Evolutionary conservation across 2,888 invertebrate species (phyloP), one percentile per base, ranked within the genome.

Genomic region (Hipparchia semele): DNA sequence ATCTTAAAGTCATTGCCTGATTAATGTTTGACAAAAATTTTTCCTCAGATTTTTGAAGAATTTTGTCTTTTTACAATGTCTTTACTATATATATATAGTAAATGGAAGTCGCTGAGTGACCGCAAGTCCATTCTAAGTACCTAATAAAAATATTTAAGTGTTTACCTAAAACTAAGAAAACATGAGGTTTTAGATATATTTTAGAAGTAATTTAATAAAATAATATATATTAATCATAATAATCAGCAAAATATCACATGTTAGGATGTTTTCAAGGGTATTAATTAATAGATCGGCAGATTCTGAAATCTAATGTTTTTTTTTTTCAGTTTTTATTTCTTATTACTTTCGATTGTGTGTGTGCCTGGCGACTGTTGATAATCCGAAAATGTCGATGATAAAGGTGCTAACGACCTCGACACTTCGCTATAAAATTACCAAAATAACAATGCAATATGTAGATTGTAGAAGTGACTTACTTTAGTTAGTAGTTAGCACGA

Each of bases 401-500:
- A 87, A 86, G 80, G 84, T 86, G 90, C 89, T 85, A 91, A 89
- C 77, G 89, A 90, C 89, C 90, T 85, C 82, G 71, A 70, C 71
- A 75, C 80, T 81, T 80, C 73, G 84, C 77, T 75, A 78, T 81
- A 84, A 84, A 85, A 79, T 77, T 76, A 78, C 80, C 73, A 71
- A 79, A 80, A 80, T 83, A 84, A 61, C 51, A 68, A 56, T 84
- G 80, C 77, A 82, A 77, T 80, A 77, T 80, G 80, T 75, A 76
- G 68, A 79, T 77, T 80, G 80, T 75, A 76, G 68, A 79, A 75
- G 61, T 74, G 58, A 65, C 69, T 68, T 53, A 59, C 23, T 64
- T 64, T 49, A 58, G 23, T 23, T 23, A 23, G 23, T 23, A 58
- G 13, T 7, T 58, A 58, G 58, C 58, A 8, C 5, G 39, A 39